phyloP scores from a whole-genome alignment of 2,888 invertebrate genomes.

The Cerceris ruficornis region DNA sequence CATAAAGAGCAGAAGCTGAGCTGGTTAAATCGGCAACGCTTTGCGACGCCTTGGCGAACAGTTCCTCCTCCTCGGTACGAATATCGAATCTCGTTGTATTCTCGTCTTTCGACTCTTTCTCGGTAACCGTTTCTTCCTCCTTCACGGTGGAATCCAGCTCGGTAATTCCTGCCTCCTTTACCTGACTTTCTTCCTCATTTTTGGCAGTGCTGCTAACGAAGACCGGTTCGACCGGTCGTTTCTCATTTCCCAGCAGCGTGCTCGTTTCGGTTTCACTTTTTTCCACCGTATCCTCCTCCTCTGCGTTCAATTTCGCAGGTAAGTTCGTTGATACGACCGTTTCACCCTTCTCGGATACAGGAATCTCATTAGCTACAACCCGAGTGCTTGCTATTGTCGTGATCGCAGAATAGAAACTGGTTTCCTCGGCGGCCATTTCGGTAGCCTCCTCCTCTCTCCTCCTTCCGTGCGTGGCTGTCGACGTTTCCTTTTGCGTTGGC shows the following conservation, averaged over 20 bases:
- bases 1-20: slow-evolving; percentile 88
- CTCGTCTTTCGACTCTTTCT: slow-evolving; percentile 18
- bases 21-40: slow-evolving; percentile 89
- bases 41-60: slow-evolving; percentile 83
- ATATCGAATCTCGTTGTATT: slow-evolving; percentile 31
- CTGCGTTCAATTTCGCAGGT: slow-evolving; percentile 8
- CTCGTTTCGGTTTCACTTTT: slow-evolving; percentile 18
- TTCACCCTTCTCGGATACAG: slow-evolving; percentile 30
- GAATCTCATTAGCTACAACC: slow-evolving; percentile 74
- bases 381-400: slow-evolving; percentile 70
- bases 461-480: slow-evolving; percentile 38
- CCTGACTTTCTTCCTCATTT: slow-evolving; percentile 17
- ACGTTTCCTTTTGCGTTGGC: slow-evolving; percentile 59
- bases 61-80: slow-evolving; percentile 70
- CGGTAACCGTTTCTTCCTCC: not conserved
- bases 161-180: slow-evolving; percentile 11
- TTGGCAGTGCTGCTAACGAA: slow-evolving; percentile 22
- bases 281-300: slow-evolving; percentile 19
- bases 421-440: slow-evolving; percentile 82
- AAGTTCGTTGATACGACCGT: not conserved
- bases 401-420: slow-evolving; percentile 83
- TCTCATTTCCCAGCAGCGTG: slow-evolving; percentile 21
- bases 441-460: slow-evolving; percentile 81
- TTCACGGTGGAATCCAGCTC: slow-evolving; percentile 15
- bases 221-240: slow-evolving; percentile 23